A percentile compares a stretch with the other conserved stretches of the same genome.
phyloP scores from a whole-genome alignment of 1,140 invertebrate genomes.

The Latrodectus geometricus region DNA sequence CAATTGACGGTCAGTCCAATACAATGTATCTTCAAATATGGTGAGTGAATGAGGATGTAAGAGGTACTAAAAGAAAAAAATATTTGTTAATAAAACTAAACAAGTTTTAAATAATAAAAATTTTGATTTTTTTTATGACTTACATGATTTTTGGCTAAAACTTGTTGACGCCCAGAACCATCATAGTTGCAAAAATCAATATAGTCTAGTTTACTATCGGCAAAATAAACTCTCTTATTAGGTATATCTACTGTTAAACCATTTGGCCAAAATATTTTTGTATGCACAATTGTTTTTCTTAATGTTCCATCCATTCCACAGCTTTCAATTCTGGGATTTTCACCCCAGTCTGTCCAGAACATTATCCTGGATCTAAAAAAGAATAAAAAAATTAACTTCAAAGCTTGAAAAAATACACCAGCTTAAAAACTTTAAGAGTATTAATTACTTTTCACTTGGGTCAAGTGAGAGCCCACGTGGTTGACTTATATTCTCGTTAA shows the following conservation, averaged over 20 bases:
- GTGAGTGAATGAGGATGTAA: slow-evolving; percentile 96
- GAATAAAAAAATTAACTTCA: not conserved
- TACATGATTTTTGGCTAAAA: slow-evolving; percentile 71
- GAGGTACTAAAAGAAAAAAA: slow-evolving; percentile 80
- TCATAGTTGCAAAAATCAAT: slow-evolving; percentile 99
- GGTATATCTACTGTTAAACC: slow-evolving; percentile 94
- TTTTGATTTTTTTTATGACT: slow-evolving; percentile 48
- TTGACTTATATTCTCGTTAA: slow-evolving; percentile 94
- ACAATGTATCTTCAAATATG: slow-evolving; percentile 86
- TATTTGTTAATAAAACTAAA: not conserved
- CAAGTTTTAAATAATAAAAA: not conserved
- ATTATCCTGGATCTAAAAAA: slow-evolving; percentile 75
- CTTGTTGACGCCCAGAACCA: slow-evolving; percentile 86
- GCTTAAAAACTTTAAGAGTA: not conserved
- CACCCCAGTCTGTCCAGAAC: slow-evolving; percentile 99
- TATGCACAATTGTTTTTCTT: slow-evolving; percentile 87
- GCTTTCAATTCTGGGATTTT: slow-evolving; percentile 94
- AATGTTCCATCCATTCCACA: slow-evolving; percentile 95
- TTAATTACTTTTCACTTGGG: slow-evolving; percentile 80
- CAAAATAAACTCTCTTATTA: slow-evolving; percentile 94
- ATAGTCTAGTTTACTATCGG: slow-evolving; percentile 96
- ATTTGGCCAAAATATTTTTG: slow-evolving; percentile 99
- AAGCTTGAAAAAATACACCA: not conserved
- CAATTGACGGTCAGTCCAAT: slow-evolving; percentile 95
- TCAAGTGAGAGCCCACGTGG: slow-evolving; percentile 94